Conservation (phyloP, 64 coral and sea anemone genomes). For the Trachythela sp. region DNA sequence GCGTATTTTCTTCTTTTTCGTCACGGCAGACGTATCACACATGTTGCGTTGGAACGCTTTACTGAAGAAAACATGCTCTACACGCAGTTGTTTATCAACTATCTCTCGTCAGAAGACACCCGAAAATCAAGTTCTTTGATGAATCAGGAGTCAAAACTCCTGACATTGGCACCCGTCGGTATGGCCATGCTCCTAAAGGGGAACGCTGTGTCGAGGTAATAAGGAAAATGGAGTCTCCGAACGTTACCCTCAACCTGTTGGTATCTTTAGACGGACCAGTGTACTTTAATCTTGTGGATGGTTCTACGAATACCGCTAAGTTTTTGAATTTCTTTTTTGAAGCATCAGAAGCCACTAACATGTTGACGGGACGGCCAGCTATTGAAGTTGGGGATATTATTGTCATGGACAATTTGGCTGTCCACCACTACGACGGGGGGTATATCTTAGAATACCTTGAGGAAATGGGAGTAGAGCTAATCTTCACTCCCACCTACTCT, state of each 20-base stretch:
- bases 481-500: not conserved
- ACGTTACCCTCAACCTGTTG: not conserved
- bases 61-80: conserved; percentile 46
- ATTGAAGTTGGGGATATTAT: conserved; percentile 1
- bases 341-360: not conserved
- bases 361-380: not conserved
- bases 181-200: conserved; percentile 4
- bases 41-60: conserved; percentile 40
- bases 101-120: conserved; percentile 46
- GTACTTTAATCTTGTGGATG: not conserved
- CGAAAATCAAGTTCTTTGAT: conserved; percentile 53
- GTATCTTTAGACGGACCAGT: not conserved
- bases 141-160: conserved; percentile 37
- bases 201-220: conserved; percentile 2
- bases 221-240: conserved; percentile 11
- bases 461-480: conserved; percentile 8
- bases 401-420: conserved; percentile 1
- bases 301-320: not conserved
- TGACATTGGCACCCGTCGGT: conserved; percentile 25
- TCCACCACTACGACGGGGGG: not conserved
- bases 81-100: conserved; percentile 53
- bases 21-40: conserved; percentile 27
- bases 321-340: not conserved
- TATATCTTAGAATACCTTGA: not conserved
- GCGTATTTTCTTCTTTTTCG: too few species aligned